These are phyloP conservation scores for Leptinotarsa texana DNA, from an alignment of 1,140 invertebrate species.

Conservation along the genomic window DNA sequence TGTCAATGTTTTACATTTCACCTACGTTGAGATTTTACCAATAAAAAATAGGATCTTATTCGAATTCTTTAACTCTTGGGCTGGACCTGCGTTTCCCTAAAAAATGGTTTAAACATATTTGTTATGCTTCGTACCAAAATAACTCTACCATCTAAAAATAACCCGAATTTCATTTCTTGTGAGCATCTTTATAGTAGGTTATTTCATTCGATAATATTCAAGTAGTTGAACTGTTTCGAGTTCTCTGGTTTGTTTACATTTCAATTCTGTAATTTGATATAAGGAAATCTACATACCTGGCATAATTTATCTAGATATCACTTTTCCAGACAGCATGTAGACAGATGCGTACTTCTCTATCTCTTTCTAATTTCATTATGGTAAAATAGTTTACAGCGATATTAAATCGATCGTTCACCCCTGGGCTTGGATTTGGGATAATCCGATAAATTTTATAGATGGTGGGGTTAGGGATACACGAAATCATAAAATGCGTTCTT, in stretches of 20 bases:
- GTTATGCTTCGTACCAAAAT: constrained; percentile 19
- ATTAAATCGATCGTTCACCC: background rate
- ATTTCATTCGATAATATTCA: background rate
- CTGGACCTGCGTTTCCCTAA: background rate
- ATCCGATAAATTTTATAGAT: too few relatives aligned
- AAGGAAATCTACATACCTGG: background rate
- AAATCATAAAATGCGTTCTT: too few relatives aligned
- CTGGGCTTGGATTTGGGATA: background rate
- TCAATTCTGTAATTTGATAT: background rate
- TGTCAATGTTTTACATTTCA: background rate
- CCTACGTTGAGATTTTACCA: background rate
- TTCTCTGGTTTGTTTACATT: background rate
- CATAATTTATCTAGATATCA: background rate
- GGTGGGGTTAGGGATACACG: too few relatives aligned
- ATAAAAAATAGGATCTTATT: background rate
- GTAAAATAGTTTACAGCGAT: background rate
- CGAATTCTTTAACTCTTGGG: background rate
- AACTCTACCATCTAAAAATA: constrained; percentile 23
- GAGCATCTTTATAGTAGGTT: background rate
- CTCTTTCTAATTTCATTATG: background rate
- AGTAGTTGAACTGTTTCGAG: background rate
- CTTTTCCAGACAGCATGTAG: background rate
- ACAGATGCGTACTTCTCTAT: background rate
- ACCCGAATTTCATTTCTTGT: constrained; percentile 15
- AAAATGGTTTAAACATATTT: constrained; percentile 9